phyloP scores from a whole-genome alignment of 1,140 invertebrate species.

The Drosophila nannoptera region DNA sequence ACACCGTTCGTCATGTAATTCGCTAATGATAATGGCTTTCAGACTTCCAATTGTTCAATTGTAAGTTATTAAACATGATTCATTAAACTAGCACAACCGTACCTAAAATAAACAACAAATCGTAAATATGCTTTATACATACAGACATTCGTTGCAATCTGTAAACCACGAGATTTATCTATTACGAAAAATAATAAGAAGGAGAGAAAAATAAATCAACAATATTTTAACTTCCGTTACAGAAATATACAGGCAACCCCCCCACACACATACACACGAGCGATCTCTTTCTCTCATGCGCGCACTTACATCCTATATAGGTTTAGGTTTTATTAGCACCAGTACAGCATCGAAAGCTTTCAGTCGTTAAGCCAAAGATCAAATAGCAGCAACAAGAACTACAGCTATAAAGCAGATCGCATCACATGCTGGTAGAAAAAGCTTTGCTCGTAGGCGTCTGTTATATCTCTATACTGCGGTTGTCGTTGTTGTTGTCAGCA shows the following conservation, averaged over 20 bases:
- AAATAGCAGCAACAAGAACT: conserved; percentile 21
- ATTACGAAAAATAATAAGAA: background rate
- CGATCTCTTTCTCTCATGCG: too few species aligned
- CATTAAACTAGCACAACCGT: conserved; percentile 7
- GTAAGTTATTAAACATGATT: conserved; percentile 19
- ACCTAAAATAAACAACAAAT: conserved; percentile 5
- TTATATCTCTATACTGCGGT: background rate
- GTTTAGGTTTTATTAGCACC: conserved; percentile 18
- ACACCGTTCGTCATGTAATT: conserved; percentile 9
- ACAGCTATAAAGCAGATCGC: conserved; percentile 16
- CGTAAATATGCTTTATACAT: background rate
- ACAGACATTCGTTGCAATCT: conserved; percentile 1
- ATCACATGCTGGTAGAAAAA: conserved; percentile 35
- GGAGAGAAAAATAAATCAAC: background rate
- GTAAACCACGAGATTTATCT: conserved; percentile 12
- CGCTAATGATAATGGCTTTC: conserved; percentile 9
- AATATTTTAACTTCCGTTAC: conserved; percentile 21
- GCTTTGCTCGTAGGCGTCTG: conserved; percentile 27
- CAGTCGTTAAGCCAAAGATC: conserved; percentile 31
- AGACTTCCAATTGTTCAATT: background rate
- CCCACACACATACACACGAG: background rate
- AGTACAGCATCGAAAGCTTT: conserved; percentile 25
- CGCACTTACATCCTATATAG: conserved; percentile 5
- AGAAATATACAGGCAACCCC: conserved; percentile 2
- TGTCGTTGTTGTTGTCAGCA: conserved; percentile 15